Base-by-base conservation (phyloP, 2,113 vertebrate species). In the Tringa solitaria region DNA sequence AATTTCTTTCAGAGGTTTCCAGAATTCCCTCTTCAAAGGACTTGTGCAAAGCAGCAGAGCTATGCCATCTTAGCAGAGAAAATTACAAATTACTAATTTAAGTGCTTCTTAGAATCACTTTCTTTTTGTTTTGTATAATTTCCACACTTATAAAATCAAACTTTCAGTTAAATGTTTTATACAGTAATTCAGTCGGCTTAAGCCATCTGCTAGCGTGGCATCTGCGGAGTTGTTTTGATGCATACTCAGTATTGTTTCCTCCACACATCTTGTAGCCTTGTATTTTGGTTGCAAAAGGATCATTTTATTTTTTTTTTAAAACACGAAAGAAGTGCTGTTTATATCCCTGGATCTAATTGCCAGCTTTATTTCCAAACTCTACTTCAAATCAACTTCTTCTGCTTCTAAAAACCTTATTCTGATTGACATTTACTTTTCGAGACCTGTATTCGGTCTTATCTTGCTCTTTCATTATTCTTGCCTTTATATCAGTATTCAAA, bases 51-150 rank as follows among this genome's bases (percentile, higher is more conserved):
- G 75, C 61, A 63, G 54, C 72, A 43, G 8, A 89, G 73, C 82
- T 76, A 21, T 92, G 73, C 84, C 41, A 35, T 41, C 59, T 91
- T 60, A 73, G 65, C 72, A 7, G 35, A 95, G 96, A 95, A 97
- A 93, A 97, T 97, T 92, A 96, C 92, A 96, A 96, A 96, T 96
- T 61, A 90, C 96, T 96, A 87, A 95, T 87, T 86, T 90, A 96
- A 96, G 89, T 76, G 93, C 92, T 95, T 93, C 79, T 56, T 85
- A 89, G 90, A 91, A 85, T 93, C 28, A 45, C 95, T 95, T 90
- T 78, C 95, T 94, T 96, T 96, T 94, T 92, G 97, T 97, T 97
- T 96, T 87, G 89, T 93, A 30, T 93, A 43, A 96, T 97, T 97
- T 97, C 90, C 83, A 95, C 94, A 51, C 95, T 92, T 95, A 86